phyloP scores from a whole-genome alignment of 2,797 vertebrate genomes.

The Rhynchotus rufescens region DNA sequence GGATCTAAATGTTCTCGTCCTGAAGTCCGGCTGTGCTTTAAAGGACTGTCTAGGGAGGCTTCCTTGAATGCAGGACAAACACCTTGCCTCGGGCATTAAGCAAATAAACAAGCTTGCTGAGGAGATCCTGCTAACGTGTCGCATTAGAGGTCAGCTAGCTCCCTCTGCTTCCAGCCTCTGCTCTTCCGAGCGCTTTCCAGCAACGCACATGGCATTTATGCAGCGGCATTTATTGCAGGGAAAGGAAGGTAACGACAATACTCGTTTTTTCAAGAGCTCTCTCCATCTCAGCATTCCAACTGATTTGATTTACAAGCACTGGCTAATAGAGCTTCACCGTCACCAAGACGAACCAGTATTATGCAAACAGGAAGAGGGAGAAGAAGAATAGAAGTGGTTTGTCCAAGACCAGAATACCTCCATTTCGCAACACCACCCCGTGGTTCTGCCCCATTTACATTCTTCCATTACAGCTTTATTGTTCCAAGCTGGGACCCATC shows the following conservation, averaged over 20 bases:
- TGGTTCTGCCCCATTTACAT: conserved; percentile 43
- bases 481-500: conserved; percentile 31
- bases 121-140: background rate
- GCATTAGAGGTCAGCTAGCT: background rate
- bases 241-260: background rate
- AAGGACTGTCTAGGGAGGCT: background rate
- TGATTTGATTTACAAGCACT: background rate
- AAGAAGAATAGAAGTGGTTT: conserved; percentile 52
- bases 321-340: background rate
- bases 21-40: background rate
- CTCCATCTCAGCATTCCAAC: background rate
- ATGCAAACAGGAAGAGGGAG: conserved; percentile 54
- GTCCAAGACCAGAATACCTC: conserved; percentile 47
- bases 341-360: conserved; percentile 14
- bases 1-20: background rate
- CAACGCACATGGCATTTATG: background rate
- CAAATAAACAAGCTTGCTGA: background rate
- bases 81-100: background rate
- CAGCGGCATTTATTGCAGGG: background rate
- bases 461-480: conserved; percentile 30
- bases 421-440: background rate
- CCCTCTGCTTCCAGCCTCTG: accelerated
- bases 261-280: background rate
- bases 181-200: background rate
- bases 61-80: background rate